Evolutionary conservation across 2,113 vertebrate genomes (phyloP).

Genomic region (Hassar affinis): DNA sequence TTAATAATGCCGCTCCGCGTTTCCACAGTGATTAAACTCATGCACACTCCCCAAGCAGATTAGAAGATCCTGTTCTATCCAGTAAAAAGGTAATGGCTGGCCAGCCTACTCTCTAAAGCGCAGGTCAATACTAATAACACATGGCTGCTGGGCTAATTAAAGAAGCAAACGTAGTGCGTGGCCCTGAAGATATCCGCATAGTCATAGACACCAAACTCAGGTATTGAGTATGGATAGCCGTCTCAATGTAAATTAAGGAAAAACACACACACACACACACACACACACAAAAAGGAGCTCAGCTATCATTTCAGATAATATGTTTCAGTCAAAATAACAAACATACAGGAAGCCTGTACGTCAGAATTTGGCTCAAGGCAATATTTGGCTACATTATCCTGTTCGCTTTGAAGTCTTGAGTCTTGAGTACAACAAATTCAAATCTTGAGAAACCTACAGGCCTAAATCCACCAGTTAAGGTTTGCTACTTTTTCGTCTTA

Average conservation of each 20-base stretch:
- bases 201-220: slow-evolving; percentile 2
- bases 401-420: not conserved
- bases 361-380: not conserved
- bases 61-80: slow-evolving; percentile 30
- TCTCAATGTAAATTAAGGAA: not conserved
- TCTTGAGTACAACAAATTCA: not conserved
- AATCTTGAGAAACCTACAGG: slow-evolving; percentile 3
- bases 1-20: slow-evolving; percentile 45
- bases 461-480: slow-evolving; percentile 4
- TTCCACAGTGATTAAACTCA: slow-evolving; percentile 48
- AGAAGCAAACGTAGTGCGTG: slow-evolving; percentile 25
- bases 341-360: not conserved
- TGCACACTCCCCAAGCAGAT: slow-evolving; percentile 39
- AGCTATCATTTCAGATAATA: not conserved
- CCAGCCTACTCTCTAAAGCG: slow-evolving; percentile 33
- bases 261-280: not conserved
- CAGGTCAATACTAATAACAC: slow-evolving; percentile 43
- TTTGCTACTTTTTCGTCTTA: not conserved
- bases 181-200: slow-evolving; percentile 18
- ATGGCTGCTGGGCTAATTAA: slow-evolving; percentile 43
- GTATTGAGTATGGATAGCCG: not conserved
- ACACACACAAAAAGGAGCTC: not conserved
- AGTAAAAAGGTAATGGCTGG: slow-evolving; percentile 45
- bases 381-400: not conserved
- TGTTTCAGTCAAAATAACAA: not conserved